Base-by-base conservation (phyloP, 2,888 invertebrate genomes). In the Caenorhabditis becei region DNA sequence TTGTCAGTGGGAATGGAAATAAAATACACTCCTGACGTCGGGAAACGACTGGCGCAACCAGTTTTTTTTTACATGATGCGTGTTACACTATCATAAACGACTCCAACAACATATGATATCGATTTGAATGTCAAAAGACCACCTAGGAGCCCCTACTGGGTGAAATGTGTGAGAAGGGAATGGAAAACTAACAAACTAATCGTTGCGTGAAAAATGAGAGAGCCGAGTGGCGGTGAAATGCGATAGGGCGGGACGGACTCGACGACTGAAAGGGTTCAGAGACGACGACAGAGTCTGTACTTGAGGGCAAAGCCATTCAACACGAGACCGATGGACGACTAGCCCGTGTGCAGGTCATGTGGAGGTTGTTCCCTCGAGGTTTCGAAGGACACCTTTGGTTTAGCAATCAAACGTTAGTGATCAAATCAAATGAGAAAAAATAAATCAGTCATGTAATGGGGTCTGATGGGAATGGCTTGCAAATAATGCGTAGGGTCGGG, bases 31-130 rank as follows among this genome's bases (percentile, higher is more conserved):
- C 47, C 18, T 18, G 47, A 11, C 5, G 8, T 47, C 10, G 18
- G n/a, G 20, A 47, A 47, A 47, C n/a, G 20, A 18, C 18, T n/a
- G 47, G 47, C 23, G 51, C 10, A 56, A 56, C 56, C 56, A 56
- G 56, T 56, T 56, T 10, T n/a, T n/a, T 16, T 16, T 28, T 56
- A 28, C 18, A 56, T 28, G 26, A 8, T 56, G n/a, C 51, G 24
- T 58, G 59, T 61, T 61, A 61, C 47, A 61, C 61, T 61, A 47
- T 61, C 44, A 61, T 61, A 24, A 35, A 23, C 14, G 37, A 20
- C 10, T 20, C 24, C 24, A 37, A 23, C 32, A 59, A 24, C 59
- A 59, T 24, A 28, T 61, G 47, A 44, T 28, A 47, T 61, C 37
- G 47, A 59, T 59, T 59, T 18, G 44, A 47, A 47, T 23, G 23